A percentile compares a stretch with the other conserved stretches of the same genome.
Conservation (phyloP, 2,113 vertebrate species). For the Brachyistius frenatus region DNA sequence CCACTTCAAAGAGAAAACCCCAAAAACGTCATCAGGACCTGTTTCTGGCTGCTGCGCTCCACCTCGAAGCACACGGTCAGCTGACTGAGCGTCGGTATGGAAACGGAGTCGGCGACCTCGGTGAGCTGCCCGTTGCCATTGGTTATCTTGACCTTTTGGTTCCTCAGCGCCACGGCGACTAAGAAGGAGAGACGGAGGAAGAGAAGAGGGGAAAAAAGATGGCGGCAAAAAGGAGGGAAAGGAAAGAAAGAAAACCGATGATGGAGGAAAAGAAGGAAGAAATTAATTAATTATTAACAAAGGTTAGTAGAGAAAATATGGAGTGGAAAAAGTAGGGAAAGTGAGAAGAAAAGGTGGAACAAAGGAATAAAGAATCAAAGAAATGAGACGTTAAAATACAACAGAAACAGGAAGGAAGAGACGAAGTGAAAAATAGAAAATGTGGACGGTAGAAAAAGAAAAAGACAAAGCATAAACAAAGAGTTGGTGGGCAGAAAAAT, state of each 20-base stretch:
- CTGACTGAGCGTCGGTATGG: slow-evolving; percentile 86
- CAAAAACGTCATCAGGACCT: slow-evolving; percentile 25
- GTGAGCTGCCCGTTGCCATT: slow-evolving; percentile 74
- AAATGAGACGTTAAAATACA: no score
- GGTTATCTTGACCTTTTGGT: slow-evolving; percentile 91
- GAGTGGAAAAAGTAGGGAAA: background rate
- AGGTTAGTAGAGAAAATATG: background rate
- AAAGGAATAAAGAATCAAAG: background rate
- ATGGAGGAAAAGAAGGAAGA: background rate
- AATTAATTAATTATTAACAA: background rate
- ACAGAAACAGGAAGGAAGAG: no score
- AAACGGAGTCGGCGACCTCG: slow-evolving; percentile 78
- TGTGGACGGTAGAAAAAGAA: no score
- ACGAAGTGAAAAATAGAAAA: no score
- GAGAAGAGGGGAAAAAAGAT: background rate
- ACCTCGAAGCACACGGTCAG: slow-evolving; percentile 94
- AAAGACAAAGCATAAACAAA: no score
- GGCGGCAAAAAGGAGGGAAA: background rate
- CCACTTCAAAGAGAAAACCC: no score
- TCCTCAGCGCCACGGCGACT: slow-evolving; percentile 95
- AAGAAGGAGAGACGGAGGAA: slow-evolving; percentile 1
- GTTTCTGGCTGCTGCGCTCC: slow-evolving; percentile 71
- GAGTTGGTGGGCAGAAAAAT: no score
- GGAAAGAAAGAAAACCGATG: background rate
- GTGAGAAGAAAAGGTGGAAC: background rate